Evolutionary conservation across 1,140 invertebrate genomes (phyloP).

Genomic region (Drosophila dunni): DNA sequence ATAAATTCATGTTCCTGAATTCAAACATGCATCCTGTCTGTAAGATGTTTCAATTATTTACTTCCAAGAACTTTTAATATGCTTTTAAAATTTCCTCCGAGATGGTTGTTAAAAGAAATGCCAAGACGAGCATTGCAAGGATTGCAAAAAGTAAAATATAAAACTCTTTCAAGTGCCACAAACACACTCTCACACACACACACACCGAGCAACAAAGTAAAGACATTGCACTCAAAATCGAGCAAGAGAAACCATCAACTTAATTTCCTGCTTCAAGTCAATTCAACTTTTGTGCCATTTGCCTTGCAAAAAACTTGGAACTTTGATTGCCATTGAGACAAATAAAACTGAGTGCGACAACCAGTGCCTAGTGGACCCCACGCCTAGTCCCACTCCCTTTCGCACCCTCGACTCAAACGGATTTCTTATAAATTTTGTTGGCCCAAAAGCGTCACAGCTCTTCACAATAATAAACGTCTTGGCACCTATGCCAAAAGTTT

Average conservation of each 20-base stretch:
- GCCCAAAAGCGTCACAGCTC: constrained; percentile 38
- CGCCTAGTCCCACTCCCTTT: background rate
- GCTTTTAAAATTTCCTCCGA: constrained; percentile 55
- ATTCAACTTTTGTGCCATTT: constrained; percentile 80
- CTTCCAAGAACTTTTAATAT: constrained; percentile 67
- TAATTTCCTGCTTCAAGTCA: constrained; percentile 78
- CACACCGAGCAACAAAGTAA: constrained; percentile 23
- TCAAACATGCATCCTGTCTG: constrained; percentile 26
- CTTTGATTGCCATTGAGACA: constrained; percentile 80
- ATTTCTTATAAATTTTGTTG: constrained; percentile 21
- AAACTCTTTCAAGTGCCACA: constrained; percentile 25
- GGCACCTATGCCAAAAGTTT: constrained; percentile 73
- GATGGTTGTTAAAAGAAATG: constrained; percentile 59
- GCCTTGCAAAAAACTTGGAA: constrained; percentile 70
- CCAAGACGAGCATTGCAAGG: constrained; percentile 1
- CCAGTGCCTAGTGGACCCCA: background rate
- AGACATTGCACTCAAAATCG: constrained; percentile 32
- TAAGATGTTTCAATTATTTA: constrained; percentile 58
- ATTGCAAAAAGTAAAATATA: background rate
- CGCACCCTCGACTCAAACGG: background rate
- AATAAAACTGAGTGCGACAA: constrained; percentile 40
- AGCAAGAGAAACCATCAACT: constrained; percentile 66
- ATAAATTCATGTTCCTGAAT: no score
- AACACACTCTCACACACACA: background rate
- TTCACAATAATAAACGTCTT: constrained; percentile 73